Percentiles rank a stretch among this genome's conserved stretches.
phyloP scores from a whole-genome alignment of 2,113 vertebrate genomes.

The Xiphophorus couchianus region DNA sequence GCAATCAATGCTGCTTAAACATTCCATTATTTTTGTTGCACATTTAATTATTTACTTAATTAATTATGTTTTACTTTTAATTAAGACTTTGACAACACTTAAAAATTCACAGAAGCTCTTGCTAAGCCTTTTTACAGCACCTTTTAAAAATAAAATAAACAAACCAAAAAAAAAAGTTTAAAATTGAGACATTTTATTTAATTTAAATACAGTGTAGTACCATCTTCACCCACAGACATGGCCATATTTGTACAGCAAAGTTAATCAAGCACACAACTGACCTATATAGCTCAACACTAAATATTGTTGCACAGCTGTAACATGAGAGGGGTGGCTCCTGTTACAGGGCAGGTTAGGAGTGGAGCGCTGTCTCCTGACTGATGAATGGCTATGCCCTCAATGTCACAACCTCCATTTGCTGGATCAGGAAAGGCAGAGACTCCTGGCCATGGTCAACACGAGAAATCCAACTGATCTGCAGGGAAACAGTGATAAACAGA shows the following conservation, averaged over 20 bases:
- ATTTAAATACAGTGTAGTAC: constrained; percentile 51
- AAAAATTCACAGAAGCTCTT: too few species aligned
- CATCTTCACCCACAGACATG: constrained; percentile 12
- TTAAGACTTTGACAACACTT: too few species aligned
- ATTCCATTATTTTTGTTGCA: neutral
- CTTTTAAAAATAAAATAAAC: neutral
- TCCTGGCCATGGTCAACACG: constrained; percentile 50
- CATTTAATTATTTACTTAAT: too few species aligned
- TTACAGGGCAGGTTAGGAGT: constrained; percentile 43
- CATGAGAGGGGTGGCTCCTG: constrained; percentile 33
- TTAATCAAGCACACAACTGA: constrained; percentile 46
- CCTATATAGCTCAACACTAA: constrained; percentile 57
- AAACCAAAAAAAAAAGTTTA: neutral
- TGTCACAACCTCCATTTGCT: constrained; percentile 46
- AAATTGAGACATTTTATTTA: constrained; percentile 38
- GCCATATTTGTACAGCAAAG: constrained; percentile 5
- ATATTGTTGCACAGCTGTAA: constrained; percentile 63
- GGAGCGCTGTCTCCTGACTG: constrained; percentile 34
- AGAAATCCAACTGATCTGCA: constrained; percentile 55
- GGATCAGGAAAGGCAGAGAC: constrained; percentile 36
- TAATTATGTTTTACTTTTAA: too few species aligned
- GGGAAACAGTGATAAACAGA: neutral
- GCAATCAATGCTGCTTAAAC: neutral
- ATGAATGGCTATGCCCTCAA: constrained; percentile 8
- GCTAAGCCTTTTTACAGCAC: neutral